phyloP scores from a whole-genome alignment of 2,888 invertebrate genomes.

The Tiliacea aurago region DNA sequence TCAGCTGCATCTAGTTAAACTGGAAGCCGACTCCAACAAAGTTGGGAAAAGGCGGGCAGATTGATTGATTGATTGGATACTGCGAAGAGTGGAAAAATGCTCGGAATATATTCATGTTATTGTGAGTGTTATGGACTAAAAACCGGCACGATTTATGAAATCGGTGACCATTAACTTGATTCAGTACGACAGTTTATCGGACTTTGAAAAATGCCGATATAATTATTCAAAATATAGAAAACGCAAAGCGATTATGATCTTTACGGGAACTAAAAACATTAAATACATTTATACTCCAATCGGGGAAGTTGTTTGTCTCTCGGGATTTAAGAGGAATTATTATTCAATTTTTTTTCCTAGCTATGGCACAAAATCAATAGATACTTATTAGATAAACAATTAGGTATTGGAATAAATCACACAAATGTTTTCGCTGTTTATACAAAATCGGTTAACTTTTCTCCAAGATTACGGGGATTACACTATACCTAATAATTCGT shows the following conservation, averaged over 20 bases:
- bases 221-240: not conserved
- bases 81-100: not conserved
- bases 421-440: not conserved
- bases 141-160: not conserved
- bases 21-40: too few relatives aligned
- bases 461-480: too few relatives aligned
- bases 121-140: not conserved
- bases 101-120: not conserved
- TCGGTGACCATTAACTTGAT: not conserved
- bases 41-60: too few relatives aligned
- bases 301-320: not conserved
- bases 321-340: not conserved
- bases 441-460: not conserved
- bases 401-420: not conserved
- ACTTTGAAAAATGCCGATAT: not conserved
- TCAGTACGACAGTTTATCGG: not conserved
- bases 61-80: too few relatives aligned
- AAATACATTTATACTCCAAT: not conserved
- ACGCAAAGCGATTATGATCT: not conserved
- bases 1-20: too few relatives aligned
- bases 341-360: not conserved
- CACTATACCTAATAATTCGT: too few relatives aligned
- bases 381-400: not conserved
- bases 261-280: not conserved
- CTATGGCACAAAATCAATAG: conserved; percentile 1